These are phyloP conservation scores for Drosophila nasuta DNA, from an alignment of 1,140 invertebrate genomes.

Conservation along the genomic window DNA sequence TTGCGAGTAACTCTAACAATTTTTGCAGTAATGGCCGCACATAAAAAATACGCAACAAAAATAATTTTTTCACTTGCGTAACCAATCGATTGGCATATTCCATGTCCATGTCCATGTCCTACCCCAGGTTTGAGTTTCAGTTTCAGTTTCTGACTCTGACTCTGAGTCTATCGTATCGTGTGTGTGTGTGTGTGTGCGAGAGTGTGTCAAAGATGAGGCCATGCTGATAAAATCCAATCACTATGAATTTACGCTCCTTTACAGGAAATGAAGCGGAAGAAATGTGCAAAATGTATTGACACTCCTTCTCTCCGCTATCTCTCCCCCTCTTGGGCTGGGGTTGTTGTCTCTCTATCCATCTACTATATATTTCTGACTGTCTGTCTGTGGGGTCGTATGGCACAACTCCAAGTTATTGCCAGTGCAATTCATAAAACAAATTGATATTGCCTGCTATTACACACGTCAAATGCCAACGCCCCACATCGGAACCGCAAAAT, in stretches of 20 bases:
- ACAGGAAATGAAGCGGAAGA: conserved; percentile 83
- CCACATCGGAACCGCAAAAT: conserved; percentile 59
- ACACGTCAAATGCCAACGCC: conserved; percentile 73
- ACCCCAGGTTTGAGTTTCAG: conserved; percentile 18
- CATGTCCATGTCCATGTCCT: conserved; percentile 31
- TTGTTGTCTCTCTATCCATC: conserved; percentile 10
- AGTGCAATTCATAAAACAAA: conserved; percentile 83
- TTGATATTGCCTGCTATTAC: conserved; percentile 82
- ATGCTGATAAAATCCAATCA: conserved; percentile 82
- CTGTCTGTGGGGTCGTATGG: conserved; percentile 18
- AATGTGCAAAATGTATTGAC: conserved; percentile 82
- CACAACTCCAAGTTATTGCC: conserved; percentile 74
- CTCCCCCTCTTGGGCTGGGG: conserved; percentile 8
- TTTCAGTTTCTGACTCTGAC: background rate
- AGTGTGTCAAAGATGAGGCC: conserved; percentile 82
- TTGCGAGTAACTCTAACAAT: conserved; percentile 66
- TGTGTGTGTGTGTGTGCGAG: background rate
- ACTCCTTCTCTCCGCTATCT: conserved; percentile 20
- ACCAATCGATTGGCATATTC: conserved; percentile 74
- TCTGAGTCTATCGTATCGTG: conserved; percentile 34
- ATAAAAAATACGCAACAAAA: conserved; percentile 76
- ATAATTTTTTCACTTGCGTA: conserved; percentile 83
- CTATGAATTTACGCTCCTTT: conserved; percentile 83
- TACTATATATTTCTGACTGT: conserved; percentile 5
- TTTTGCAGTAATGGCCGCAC: conserved; percentile 73